Percentiles rank a stretch among this genome's conserved stretches.
Conservation (phyloP, 2,888 invertebrate genomes). For the Hirtodrosophila trivittata region DNA sequence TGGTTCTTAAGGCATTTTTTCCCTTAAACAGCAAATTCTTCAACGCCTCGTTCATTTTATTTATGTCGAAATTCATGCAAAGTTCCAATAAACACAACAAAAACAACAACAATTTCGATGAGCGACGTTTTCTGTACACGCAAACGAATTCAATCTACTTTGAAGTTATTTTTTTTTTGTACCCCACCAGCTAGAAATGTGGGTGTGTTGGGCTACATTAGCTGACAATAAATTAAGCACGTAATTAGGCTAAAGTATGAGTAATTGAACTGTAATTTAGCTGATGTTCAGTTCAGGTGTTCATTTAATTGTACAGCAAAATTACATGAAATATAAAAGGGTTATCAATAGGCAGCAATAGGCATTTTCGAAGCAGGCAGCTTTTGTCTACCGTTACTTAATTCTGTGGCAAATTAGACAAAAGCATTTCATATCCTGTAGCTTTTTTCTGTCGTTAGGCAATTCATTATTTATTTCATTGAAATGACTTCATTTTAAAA, state of each 20-base stretch:
- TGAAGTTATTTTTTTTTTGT: no score
- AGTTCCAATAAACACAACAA: constrained; percentile 25
- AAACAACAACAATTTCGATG: constrained; percentile 7
- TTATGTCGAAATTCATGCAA: constrained; percentile 69
- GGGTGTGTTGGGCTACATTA: constrained; percentile 17
- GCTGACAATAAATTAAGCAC: constrained; percentile 14
- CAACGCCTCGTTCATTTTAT: constrained; percentile 39
- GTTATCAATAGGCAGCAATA: no score
- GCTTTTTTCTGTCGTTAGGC: no score
- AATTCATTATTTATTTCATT: no score
- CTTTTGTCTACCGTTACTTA: no score
- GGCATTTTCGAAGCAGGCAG: no score
- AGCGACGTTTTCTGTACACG: constrained; percentile 46
- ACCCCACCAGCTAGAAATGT: no score
- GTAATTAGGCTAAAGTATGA: constrained; percentile 25
- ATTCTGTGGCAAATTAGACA: no score
- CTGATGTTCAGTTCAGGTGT: not conserved
- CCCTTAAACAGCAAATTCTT: constrained; percentile 66
- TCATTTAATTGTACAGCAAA: no score
- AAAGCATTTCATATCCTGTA: no score
- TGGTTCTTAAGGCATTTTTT: constrained; percentile 49
- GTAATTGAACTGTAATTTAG: constrained; percentile 15
- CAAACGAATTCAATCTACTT: constrained; percentile 52
- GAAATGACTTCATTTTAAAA: no score
- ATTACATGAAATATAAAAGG: no score